Evolutionary conservation across 1,140 invertebrate genomes (phyloP).

Genomic region (Lepidurus arcticus): DNA sequence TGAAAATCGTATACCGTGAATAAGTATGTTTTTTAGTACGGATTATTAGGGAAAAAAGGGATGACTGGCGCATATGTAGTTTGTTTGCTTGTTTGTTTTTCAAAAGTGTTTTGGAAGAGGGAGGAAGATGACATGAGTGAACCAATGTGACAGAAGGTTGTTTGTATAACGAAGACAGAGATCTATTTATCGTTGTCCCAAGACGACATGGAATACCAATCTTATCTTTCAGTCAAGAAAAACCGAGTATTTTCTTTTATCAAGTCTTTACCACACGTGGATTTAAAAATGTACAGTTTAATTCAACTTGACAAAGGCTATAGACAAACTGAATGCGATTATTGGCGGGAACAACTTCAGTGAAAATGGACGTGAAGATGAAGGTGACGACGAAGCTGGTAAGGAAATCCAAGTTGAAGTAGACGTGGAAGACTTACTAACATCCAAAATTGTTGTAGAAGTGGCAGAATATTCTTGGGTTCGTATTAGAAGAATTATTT

Average conservation of each 20-base stretch:
- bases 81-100: not conserved
- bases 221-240: constrained; percentile 8
- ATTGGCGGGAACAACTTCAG: not conserved
- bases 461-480: not conserved
- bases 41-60: not conserved
- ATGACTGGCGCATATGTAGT: not conserved
- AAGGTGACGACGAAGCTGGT: constrained; percentile 1
- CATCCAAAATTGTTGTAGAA: not conserved
- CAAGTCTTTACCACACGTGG: not conserved
- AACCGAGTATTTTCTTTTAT: not conserved
- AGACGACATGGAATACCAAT: constrained; percentile 19
- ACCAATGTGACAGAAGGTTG: constrained; percentile 21
- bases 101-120: not conserved
- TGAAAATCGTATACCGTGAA: not conserved
- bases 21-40: not conserved
- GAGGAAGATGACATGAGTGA: not conserved
- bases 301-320: not conserved
- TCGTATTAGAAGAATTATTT: not conserved
- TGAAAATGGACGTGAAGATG: not conserved
- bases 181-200: constrained; percentile 19
- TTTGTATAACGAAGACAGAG: constrained; percentile 22
- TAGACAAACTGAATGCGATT: not conserved
- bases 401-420: constrained; percentile 4
- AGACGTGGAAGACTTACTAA: constrained; percentile 10
- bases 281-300: not conserved